Conservation (phyloP, 2,888 invertebrate genomes). For the Dione vanillae region DNA sequence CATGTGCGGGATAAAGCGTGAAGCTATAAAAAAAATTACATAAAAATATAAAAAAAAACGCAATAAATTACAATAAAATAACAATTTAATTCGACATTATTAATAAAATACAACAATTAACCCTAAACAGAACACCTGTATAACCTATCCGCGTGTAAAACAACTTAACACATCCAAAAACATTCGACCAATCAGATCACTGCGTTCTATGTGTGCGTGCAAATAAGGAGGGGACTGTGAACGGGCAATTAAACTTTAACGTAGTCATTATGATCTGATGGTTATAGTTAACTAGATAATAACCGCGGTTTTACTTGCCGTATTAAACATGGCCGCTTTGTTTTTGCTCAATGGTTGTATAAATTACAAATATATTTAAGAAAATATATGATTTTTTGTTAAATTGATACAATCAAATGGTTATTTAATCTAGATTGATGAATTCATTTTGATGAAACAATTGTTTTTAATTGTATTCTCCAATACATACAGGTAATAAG, state of each 20-base stretch:
- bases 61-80: neutral
- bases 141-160: conserved; percentile 54
- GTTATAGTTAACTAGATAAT: conserved; percentile 21
- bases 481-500: too few relatives aligned
- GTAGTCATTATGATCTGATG: conserved; percentile 51
- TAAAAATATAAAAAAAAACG: too few relatives aligned
- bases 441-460: too few relatives aligned
- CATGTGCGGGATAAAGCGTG: too few relatives aligned
- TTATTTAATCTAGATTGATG: too few relatives aligned
- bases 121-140: conserved; percentile 55
- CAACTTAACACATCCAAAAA: conserved; percentile 56
- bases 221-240: conserved; percentile 53
- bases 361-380: too few relatives aligned
- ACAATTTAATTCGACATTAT: neutral
- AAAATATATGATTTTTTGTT: too few relatives aligned
- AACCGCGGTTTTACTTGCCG: conserved; percentile 2
- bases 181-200: conserved; percentile 54
- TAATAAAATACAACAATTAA: neutral
- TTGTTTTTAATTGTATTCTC: too few relatives aligned
- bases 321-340: conserved; percentile 13
- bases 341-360: neutral
- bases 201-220: conserved; percentile 54
- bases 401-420: too few relatives aligned
- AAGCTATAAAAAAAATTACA: too few relatives aligned
- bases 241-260: conserved; percentile 61